Base-by-base conservation (phyloP, 2,888 invertebrate species). In the Conops quadrifasciatus region DNA sequence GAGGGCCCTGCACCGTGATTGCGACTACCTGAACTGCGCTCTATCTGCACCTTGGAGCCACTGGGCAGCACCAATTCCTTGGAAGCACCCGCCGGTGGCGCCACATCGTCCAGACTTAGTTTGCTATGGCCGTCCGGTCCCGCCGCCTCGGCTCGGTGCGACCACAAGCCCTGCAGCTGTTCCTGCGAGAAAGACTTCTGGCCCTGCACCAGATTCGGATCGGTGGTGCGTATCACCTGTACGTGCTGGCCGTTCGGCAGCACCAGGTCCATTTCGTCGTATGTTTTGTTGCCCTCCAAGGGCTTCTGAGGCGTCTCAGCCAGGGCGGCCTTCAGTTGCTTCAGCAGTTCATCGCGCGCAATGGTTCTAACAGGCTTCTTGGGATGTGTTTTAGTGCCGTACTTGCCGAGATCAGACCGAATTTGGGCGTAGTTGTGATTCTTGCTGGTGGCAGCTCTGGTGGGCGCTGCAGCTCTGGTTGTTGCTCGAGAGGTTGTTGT, bases 191-290 rank as follows among this genome's bases (percentile, higher is more conserved):
- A 81, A 4, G 84, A 81, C 56, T 88, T 87, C 45, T 88, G 88
- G 24, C 90, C 90, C n/a, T 89, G 88, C 49, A 90, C 89, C 51
- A 91, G 82, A 79, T 91, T 91, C 0, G 92, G 92, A 82, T 92
- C 92, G 0, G 88, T 89, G 0, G 92, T 92, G 79, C 90, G 89
- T 69, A 91, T 90, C 0, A 92, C 89, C 85, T 94, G 93, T 19
- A 92, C 90, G 77, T 90, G 91, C 82, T 93, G 92, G 0, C 93
- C 94, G 78, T 92, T 93, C 0, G 90, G 89, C 62, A 94, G 81
- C 9, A 92, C 89, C 65, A 94, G 89, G 81, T 93, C 93, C 74
- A 93, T 88, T 0, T 93, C 91, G 0, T 92, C 89, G 71, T 91
- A 90, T 75, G 93, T 93, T 80, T 90, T 92, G 65, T 89, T 89